Evolutionary conservation across 2,113 vertebrate genomes (phyloP), one percentile per base, ranked within the genome.

Genomic region (Willisornis vidua): DNA sequence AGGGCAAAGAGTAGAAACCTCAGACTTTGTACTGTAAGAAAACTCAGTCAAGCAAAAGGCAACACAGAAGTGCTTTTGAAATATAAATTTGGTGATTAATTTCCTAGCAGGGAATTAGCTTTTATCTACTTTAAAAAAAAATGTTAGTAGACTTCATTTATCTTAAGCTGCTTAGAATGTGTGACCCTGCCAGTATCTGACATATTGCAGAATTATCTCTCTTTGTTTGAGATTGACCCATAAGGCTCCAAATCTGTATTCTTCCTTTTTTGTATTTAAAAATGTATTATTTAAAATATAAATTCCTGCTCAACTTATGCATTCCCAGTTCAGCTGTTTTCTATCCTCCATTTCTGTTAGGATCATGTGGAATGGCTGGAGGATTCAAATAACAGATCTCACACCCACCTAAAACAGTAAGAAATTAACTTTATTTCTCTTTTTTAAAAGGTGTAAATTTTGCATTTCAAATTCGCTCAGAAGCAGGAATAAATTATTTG

Each of bases 151-250:
- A 84, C 76, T 80, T 46, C 28, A 39, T 90, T 93, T 91, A 79
- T 85, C 72, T 93, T 92, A 94, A 96, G 55, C 83, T 46, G 57
- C 68, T 77, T 90, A 77, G 85, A 73, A 83, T 62, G 66, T 83
- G 67, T 80, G 79, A 86, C 59, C 46, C 43, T 75, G 71, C 29
- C 52, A 48, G 48, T 59, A 55, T 74, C 77, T 88, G 83, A 63
- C 10, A 35, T 55, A 81, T 51, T 81, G 70, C 82, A 86, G 78
- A 84, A 39, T 81, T 59, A 88, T 93, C 33, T 93, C 19, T 90
- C 22, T 65, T 46, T 85, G n/a, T 78, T 87, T 93, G 35, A 71
- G 52, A 87, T 35, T 81, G 91, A 90, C 75, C 86, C 1, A 0
- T 67, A 87, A 93, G 37, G 19, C 28, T 29, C 16, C 45, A 79